phyloP scores from a whole-genome alignment of 2,797 vertebrate species.

The Artibeus lituratus region DNA sequence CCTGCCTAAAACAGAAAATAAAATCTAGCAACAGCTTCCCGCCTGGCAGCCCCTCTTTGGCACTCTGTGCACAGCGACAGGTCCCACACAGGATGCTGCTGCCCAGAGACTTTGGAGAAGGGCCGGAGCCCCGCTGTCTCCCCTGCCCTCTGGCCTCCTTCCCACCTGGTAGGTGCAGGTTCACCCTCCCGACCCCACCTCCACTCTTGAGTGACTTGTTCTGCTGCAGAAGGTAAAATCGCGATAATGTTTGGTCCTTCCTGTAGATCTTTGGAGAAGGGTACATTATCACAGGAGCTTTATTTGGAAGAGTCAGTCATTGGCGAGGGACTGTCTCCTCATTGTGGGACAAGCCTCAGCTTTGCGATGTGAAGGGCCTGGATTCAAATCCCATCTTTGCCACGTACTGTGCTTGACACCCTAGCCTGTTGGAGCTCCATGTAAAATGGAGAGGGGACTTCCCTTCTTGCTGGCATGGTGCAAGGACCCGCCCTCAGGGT shows the following conservation, averaged over 20 bases:
- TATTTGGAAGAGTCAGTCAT: neutral
- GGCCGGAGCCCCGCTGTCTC: rapidly evolving
- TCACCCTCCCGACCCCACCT: neutral
- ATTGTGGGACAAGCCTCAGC: neutral
- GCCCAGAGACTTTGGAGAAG: neutral
- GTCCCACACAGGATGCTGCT: neutral
- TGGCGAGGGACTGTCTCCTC: neutral
- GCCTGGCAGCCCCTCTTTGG: no score
- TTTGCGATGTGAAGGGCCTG: neutral
- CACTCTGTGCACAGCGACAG: neutral
- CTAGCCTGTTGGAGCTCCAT: neutral
- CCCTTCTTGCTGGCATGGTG: neutral
- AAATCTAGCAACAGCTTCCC: neutral
- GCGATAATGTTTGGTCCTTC: neutral
- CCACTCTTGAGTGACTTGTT: neutral
- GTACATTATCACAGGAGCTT: neutral
- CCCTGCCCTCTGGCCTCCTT: neutral
- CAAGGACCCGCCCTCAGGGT: rapidly evolving
- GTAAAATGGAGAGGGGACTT: neutral
- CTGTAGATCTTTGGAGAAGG: neutral
- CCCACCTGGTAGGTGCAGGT: neutral
- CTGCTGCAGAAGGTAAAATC: neutral
- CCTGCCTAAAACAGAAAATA: constrained; percentile 2
- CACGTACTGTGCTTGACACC: neutral
- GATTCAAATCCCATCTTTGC: neutral